Percentiles rank a stretch among this genome's conserved stretches.
Evolutionary conservation across 2,797 vertebrate species (phyloP).

Genomic region (Sebastes nivosus): DNA sequence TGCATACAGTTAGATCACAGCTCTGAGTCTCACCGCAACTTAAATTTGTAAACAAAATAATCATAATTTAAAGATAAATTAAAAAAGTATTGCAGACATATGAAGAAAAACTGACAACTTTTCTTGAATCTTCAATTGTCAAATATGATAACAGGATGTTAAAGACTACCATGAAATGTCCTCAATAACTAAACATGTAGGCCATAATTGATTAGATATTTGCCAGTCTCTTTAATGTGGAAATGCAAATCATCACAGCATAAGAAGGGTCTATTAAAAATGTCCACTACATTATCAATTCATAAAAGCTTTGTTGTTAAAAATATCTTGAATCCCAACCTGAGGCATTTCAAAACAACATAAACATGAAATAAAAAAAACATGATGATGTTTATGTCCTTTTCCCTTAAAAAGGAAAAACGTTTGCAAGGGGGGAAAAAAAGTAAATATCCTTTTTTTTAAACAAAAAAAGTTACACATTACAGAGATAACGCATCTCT

Average conservation of each 20-base stretch:
- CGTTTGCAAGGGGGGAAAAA: not conserved
- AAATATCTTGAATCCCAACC: slow-evolving; percentile 33
- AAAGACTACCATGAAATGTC: not conserved
- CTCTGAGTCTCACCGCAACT: not conserved
- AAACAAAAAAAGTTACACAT: slow-evolving; percentile 26
- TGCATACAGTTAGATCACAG: not conserved
- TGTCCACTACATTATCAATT: slow-evolving; percentile 4
- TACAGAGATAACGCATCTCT: slow-evolving; percentile 68
- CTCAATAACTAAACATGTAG: not conserved
- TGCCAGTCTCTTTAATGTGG: slow-evolving; percentile 58
- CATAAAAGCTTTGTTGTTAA: slow-evolving; percentile 39
- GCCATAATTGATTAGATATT: not conserved
- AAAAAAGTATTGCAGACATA: not conserved
- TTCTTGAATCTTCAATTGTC: too few relatives aligned
- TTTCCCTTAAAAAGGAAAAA: slow-evolving; percentile 42
- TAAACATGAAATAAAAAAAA: slow-evolving; percentile 39
- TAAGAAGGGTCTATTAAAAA: slow-evolving; percentile 56
- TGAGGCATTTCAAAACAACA: slow-evolving; percentile 42
- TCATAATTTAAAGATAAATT: not conserved
- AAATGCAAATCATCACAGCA: slow-evolving; percentile 64
- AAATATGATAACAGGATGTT: not conserved
- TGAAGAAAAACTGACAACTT: too few relatives aligned
- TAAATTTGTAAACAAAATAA: not conserved
- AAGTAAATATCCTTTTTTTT: not conserved
- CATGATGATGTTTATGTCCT: slow-evolving; percentile 10